Evolutionary conservation across 1,140 invertebrate genomes (phyloP), one percentile per base, ranked within the genome.

Genomic region (Macrostomum lignano): DNA sequence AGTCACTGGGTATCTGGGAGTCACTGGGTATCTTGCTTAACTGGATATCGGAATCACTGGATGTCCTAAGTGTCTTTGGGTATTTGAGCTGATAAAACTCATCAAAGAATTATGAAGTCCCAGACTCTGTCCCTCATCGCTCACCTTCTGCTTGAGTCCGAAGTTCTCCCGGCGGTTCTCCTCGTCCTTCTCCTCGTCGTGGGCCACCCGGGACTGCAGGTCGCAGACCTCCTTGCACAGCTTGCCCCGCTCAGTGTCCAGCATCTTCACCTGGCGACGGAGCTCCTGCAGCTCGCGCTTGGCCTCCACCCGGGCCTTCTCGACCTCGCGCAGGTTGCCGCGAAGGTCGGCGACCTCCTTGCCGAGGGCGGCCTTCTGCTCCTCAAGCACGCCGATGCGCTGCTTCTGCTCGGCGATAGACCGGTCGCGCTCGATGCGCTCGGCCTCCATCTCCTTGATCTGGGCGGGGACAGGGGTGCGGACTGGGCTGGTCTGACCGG

Each of bases 131-230:
- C n/a, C n/a, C 23, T 24, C 10, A 7, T 7, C 29, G 7, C 52
- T 50, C 19, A 84, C 52, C 47, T 53, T 56, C 38, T 56, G 53
- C 41, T 56, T 56, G 19, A 56, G 46, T 25, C 52, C 53, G 43
- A 53, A 54, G 5, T 48, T 47, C 17, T 44, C 42, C 25, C 47
- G 42, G 31, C 52, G 41, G 9, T 45, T 38, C 31, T 82, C 77
- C 61, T 79, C 69, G 44, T 81, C 74, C 32, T 71, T 62, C 21
- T 64, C 62, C 43, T 81, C 76, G 35, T 72, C 73, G 10, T 64
- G 57, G n/a, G 69, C 57, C 2, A 82, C 53, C 40, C 72, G 61
- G 15, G 67, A 66, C 51, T 77, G 73, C n/a, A 81, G 51, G 46
- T 81, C 75, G 43, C 70, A 72, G 38, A 75, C 71, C 66, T 52